Base-by-base conservation (phyloP, 2,113 vertebrate species). In the Leptobrachium ailaonicum region DNA sequence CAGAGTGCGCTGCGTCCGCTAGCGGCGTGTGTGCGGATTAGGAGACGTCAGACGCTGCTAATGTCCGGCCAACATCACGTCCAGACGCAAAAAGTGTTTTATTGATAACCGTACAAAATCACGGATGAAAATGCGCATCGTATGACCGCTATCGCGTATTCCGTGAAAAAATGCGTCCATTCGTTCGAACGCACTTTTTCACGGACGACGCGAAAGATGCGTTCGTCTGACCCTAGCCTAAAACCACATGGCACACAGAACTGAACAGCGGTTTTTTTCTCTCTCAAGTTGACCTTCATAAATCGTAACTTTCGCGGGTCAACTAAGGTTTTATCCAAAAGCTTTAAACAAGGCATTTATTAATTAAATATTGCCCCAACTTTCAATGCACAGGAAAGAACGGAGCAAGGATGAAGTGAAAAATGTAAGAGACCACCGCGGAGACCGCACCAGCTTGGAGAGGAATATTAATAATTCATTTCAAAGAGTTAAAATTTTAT, bases 401-500 rank as follows among this genome's bases (percentile, higher is more conserved):
- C 47, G 7, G 50, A 1, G 66, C 66, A 56, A 69, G 66, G 50
- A 10, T n/a, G 75, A 7, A 11, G 20, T 76, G 50, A 70, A 32
- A 78, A 78, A 78, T 78, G 45, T 63, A 78, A 78, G 62, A 71
- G 76, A 63, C 54, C 76, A 68, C 42, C 54, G 20, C 53, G 7
- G 56, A 62, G 54, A 78, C 76, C 41, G 13, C 14, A 62, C 63
- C 54, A 47, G 53, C 66, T 77, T 43, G 66, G 76, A 70, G 54
- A 11, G 13, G 20, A n/a, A 58, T 12, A 43, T 77, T 45, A 58
- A 78, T 71, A 41, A 60, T 71, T 63, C 12, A 78, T 63, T 12
- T 12, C 1, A 40, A 71, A 60, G 20, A 47, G 56, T 78, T 62
- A 62, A 44, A 62, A 4, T 71, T 71, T 78, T 71, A 78, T 70